A percentile compares a stretch with the other conserved stretches of the same genome.
Evolutionary conservation across 2,113 vertebrate genomes (phyloP).

Genomic region (Apeltes quadracus): DNA sequence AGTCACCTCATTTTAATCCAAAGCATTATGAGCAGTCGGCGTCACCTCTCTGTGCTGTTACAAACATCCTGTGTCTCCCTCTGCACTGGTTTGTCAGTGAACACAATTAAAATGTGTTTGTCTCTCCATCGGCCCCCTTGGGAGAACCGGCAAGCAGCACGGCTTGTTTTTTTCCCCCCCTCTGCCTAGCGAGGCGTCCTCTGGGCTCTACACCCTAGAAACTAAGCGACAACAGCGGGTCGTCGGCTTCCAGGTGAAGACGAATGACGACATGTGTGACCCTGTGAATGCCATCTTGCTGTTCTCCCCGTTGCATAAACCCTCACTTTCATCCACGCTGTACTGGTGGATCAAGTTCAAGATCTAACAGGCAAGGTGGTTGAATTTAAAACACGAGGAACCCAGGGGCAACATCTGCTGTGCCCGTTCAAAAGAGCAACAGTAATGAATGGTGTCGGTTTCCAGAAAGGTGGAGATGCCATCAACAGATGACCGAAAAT

Average conservation of each 20-base stretch:
- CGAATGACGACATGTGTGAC: background rate
- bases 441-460: background rate
- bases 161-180: slow-evolving; percentile 72
- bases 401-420: background rate
- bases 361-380: background rate
- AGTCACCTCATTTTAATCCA: background rate
- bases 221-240: slow-evolving; percentile 66
- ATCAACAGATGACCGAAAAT: background rate
- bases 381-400: background rate
- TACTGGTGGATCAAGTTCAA: background rate
- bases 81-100: slow-evolving; percentile 34
- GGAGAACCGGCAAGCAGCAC: slow-evolving; percentile 51
- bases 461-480: background rate
- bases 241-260: slow-evolving; percentile 40
- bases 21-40: background rate
- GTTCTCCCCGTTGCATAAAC: background rate
- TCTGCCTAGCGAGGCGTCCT: slow-evolving; percentile 57
- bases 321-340: background rate
- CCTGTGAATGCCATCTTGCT: background rate
- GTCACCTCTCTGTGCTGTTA: background rate
- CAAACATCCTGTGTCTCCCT: slow-evolving; percentile 17
- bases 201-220: slow-evolving; percentile 70
- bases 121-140: slow-evolving; percentile 57
- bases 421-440: background rate
- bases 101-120: slow-evolving; percentile 83